phyloP scores from a whole-genome alignment of 2,888 invertebrate genomes.

The Andrena camellia region DNA sequence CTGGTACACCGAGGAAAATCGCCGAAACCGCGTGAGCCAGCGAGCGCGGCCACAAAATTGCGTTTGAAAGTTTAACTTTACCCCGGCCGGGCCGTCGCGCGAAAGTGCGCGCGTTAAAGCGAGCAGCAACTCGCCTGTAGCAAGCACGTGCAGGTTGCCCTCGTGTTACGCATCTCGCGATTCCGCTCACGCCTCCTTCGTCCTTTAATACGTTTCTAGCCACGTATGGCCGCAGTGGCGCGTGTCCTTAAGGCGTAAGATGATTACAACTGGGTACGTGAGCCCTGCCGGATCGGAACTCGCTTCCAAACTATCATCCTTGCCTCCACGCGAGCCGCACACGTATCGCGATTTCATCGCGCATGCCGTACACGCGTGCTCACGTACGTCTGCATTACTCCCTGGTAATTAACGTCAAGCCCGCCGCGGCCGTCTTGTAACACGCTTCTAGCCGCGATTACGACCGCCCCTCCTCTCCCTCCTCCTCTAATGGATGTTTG shows the following conservation, averaged over 20 bases:
- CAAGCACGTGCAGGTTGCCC: neutral
- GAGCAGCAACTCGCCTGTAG: neutral
- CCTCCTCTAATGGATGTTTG: constrained; percentile 15
- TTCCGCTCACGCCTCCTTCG: constrained; percentile 52
- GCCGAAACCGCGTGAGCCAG: neutral
- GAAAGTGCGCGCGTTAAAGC: constrained; percentile 12
- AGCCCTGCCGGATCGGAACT: constrained; percentile 29
- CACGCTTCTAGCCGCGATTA: constrained; percentile 1
- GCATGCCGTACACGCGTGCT: constrained; percentile 37
- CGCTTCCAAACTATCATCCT: constrained; percentile 23
- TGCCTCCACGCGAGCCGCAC: neutral
- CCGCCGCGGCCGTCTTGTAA: constrained; percentile 25
- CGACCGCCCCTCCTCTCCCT: neutral
- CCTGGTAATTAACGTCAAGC: constrained; percentile 48
- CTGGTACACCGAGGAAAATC: constrained; percentile 27
- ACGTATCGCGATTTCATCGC: constrained; percentile 5
- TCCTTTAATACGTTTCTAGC: constrained; percentile 44
- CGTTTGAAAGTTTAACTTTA: constrained; percentile 50
- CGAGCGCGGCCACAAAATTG: constrained; percentile 50
- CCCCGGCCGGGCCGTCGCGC: neutral
- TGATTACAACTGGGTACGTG: constrained; percentile 62
- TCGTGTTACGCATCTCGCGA: constrained; percentile 31
- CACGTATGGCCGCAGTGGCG: constrained; percentile 57
- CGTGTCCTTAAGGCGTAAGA: constrained; percentile 56
- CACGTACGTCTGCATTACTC: constrained; percentile 53